phyloP scores from a whole-genome alignment of 2,113 vertebrate species.

The Oenanthe oenanthe region DNA sequence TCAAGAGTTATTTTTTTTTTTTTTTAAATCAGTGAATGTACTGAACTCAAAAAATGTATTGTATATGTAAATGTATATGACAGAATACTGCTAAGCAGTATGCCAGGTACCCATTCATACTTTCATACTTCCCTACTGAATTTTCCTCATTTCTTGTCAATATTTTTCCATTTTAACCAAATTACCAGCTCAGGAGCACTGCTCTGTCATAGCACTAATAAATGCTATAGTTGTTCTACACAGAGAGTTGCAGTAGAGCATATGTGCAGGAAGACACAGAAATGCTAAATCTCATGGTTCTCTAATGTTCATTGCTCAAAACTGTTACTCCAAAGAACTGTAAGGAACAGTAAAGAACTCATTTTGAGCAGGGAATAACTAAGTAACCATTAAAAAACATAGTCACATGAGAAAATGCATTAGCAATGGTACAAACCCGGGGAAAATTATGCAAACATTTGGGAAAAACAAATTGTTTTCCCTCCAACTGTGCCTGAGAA shows the following conservation, averaged over 20 bases:
- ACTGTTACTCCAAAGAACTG: background rate
- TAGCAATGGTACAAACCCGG: background rate
- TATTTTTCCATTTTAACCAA: background rate
- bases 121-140: background rate
- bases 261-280: background rate
- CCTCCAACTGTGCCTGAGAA: background rate
- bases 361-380: constrained; percentile 1
- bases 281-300: background rate
- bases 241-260: background rate
- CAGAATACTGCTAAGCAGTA: background rate
- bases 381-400: background rate
- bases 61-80: background rate
- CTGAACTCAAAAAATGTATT: background rate
- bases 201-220: background rate
- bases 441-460: background rate
- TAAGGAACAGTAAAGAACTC: background rate
- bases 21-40: background rate
- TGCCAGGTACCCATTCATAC: background rate
- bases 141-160: background rate
- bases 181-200: background rate
- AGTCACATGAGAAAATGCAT: constrained; percentile 26
- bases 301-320: background rate
- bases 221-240: background rate
- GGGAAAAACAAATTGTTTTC: background rate
- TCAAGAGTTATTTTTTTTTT: background rate